Base-by-base conservation (phyloP, 2,888 invertebrate genomes). In the Drosophila paramelanica region DNA sequence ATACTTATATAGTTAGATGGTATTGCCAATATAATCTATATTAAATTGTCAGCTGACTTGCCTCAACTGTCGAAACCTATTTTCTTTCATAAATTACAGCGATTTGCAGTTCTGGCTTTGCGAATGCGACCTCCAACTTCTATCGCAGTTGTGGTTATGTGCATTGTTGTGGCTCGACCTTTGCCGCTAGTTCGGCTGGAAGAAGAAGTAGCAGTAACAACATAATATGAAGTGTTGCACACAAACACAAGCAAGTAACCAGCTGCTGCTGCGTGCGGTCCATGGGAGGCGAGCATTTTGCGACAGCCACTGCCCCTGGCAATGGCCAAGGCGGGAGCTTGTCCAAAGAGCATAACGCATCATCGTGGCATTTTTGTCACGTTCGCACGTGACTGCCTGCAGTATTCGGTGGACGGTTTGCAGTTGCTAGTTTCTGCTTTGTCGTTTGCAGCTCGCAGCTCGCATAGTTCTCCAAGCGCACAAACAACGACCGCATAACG, bases 301-400 rank as follows among this genome's bases (percentile, higher is more conserved):
- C 47, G 43, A 36, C 7, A n/a, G 17, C 57, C 52, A 42, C 20
- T 11, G 13, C 2, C 36, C 8, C 23, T 31, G 10, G 8, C 23
- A 7, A 6, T 14, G 38, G 58, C 61, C 57, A 61, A 45, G 47
- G 14, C 46, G 27, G 43, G 50, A 27, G 60, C 36, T 67, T 61
- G 64, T 47, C 53, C 75, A 65, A 69, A 67, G 74, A 79, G 31
- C 38, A 65, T 43, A 43, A 31, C 62, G 71, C 75, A 77, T 67
- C 67, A 56, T 82, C 86, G 83, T 89, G 89, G 86, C 86, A 86
- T 73, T 78, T 79, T 82, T 81, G 87, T 85, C 86, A 86, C 89
- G 83, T 88, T 77, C 89, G 86, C 82, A 89, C 86, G 89, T 86
- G 89, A 85, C 88, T 81, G 73, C 86, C 45, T 69, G 70, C 70